Evolutionary conservation across 2,113 vertebrate species (phyloP).

Genomic region (Edolisoma coerulescens): DNA sequence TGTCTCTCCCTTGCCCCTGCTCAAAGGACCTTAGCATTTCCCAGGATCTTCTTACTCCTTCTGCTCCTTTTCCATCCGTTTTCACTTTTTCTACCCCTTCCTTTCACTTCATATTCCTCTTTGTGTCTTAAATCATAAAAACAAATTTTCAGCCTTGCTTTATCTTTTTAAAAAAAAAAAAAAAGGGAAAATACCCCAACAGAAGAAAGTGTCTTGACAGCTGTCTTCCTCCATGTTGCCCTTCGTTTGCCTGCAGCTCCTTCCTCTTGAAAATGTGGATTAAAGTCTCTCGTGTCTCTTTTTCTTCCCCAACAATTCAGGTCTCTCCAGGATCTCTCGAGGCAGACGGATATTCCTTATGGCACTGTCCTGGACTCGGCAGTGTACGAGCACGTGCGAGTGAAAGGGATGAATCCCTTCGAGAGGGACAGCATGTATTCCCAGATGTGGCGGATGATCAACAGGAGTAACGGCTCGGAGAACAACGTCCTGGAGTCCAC

Average conservation of each 20-base stretch:
- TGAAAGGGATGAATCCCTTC: slow-evolving; percentile 96
- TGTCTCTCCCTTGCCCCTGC: neutral
- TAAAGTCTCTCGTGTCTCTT: slow-evolving; percentile 34
- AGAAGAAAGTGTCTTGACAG: neutral
- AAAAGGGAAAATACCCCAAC: fast-evolving
- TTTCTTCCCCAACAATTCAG: slow-evolving; percentile 64
- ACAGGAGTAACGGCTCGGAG: slow-evolving; percentile 89
- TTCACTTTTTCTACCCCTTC: neutral
- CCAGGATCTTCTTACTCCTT: neutral
- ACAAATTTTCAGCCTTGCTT: neutral
- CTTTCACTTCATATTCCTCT: neutral
- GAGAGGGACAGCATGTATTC: slow-evolving; percentile 98
- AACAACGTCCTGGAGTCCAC: slow-evolving; percentile 94
- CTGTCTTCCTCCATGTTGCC: neutral
- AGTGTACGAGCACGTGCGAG: slow-evolving; percentile 93
- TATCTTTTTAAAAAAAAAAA: neutral
- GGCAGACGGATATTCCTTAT: slow-evolving; percentile 95
- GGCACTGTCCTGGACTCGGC: slow-evolving; percentile 95
- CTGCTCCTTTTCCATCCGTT: neutral
- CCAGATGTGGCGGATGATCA: slow-evolving; percentile 99
- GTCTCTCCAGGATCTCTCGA: slow-evolving; percentile 95
- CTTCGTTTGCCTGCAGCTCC: slow-evolving; percentile 1
- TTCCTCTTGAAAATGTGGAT: neutral
- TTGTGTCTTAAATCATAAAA: neutral
- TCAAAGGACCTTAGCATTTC: neutral